A percentile compares a stretch with the other conserved stretches of the same genome.
Evolutionary conservation across 2,797 vertebrate genomes (phyloP).

Genomic region (Intellagama lesueurii): DNA sequence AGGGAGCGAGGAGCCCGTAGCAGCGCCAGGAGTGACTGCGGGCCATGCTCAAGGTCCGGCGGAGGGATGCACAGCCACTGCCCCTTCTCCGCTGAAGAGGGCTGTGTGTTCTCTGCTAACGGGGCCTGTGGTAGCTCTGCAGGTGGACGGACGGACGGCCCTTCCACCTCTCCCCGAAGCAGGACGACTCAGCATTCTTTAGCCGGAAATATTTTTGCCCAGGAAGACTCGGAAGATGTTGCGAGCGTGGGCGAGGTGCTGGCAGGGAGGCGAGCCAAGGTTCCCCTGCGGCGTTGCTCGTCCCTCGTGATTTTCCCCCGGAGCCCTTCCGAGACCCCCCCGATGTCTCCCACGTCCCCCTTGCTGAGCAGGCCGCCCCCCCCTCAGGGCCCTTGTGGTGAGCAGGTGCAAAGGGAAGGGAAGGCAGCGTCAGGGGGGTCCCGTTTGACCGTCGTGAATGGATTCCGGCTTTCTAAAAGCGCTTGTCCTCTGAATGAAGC

Average conservation of each 20-base stretch:
- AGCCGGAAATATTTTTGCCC: constrained; percentile 83
- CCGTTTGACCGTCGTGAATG: constrained; percentile 83
- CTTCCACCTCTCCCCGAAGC: constrained; percentile 77
- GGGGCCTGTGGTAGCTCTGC: constrained; percentile 64
- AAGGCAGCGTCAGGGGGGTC: constrained; percentile 79
- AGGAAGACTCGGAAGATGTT: constrained; percentile 67
- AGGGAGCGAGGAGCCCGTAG: constrained; percentile 76
- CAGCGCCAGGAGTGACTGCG: constrained; percentile 78
- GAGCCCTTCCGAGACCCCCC: constrained; percentile 90
- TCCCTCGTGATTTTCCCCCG: constrained; percentile 94
- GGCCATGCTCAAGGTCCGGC: constrained; percentile 73
- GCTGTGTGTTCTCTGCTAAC: constrained; percentile 44
- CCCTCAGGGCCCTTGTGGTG: constrained; percentile 82
- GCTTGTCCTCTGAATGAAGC: constrained; percentile 74
- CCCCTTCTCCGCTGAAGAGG: not conserved
- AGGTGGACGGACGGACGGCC: constrained; percentile 67
- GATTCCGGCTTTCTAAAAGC: constrained; percentile 84
- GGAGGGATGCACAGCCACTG: constrained; percentile 54
- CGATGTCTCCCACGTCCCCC: constrained; percentile 86
- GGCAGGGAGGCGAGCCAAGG: constrained; percentile 77
- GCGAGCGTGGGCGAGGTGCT: constrained; percentile 75
- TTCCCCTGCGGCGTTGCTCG: constrained; percentile 91
- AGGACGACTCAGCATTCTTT: constrained; percentile 81
- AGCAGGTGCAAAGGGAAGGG: constrained; percentile 78
- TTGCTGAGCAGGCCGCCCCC: constrained; percentile 69